These are phyloP conservation scores for Hestina assimilis DNA, from an alignment of 1,140 invertebrate genomes.

Conservation along the genomic window DNA sequence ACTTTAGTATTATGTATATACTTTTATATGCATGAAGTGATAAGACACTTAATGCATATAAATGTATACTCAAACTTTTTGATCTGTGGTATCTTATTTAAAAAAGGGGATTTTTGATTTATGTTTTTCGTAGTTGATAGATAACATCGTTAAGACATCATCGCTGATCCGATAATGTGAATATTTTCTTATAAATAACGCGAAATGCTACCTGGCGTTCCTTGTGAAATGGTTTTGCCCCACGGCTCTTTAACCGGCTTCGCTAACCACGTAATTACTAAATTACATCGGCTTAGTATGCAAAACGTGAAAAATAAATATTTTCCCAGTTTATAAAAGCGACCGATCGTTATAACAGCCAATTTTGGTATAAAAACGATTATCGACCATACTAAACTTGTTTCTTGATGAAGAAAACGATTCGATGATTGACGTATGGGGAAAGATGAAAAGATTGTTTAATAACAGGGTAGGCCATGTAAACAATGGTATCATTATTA, in stretches of 20 bases:
- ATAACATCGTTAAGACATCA: too few relatives aligned
- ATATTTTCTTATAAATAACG: slow-evolving; percentile 14
- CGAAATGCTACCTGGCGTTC: slow-evolving; percentile 22
- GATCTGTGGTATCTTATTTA: too few relatives aligned
- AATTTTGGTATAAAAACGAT: slow-evolving; percentile 42
- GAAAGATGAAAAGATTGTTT: slow-evolving; percentile 13
- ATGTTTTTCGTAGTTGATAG: too few relatives aligned
- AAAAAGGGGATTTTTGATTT: too few relatives aligned
- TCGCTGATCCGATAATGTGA: not conserved
- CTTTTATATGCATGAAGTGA: too few relatives aligned
- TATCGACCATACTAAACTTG: slow-evolving; percentile 30
- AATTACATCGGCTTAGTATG: slow-evolving; percentile 52
- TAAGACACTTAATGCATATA: too few relatives aligned
- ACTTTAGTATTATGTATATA: too few relatives aligned
- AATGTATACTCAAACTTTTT: too few relatives aligned
- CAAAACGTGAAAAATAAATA: slow-evolving; percentile 65
- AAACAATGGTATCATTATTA: slow-evolving; percentile 35
- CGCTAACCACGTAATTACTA: slow-evolving; percentile 51
- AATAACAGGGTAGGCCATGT: slow-evolving; percentile 18
- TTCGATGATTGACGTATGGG: slow-evolving; percentile 63
- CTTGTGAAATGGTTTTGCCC: slow-evolving; percentile 17
- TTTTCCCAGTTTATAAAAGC: slow-evolving; percentile 46
- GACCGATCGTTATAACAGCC: slow-evolving; percentile 37
- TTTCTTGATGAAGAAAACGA: slow-evolving; percentile 42
- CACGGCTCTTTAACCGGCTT: slow-evolving; percentile 15